These are phyloP conservation scores for Labrus mixtus DNA, from an alignment of 2,113 vertebrate species.

Conservation along the genomic window DNA sequence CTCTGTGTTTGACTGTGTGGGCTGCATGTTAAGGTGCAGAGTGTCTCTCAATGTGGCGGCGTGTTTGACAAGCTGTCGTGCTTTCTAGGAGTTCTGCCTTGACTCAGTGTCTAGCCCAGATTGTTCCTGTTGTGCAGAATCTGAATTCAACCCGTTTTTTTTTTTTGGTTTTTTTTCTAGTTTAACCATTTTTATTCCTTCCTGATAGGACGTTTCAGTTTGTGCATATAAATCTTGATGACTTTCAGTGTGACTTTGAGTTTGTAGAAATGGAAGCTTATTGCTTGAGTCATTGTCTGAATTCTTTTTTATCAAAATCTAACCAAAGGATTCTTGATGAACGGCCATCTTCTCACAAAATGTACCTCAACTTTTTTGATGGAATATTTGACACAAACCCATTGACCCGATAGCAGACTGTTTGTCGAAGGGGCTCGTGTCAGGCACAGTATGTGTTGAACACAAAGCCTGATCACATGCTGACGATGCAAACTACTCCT, in stretches of 20 bases:
- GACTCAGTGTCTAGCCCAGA: slow-evolving; percentile 53
- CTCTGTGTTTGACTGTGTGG: slow-evolving; percentile 24
- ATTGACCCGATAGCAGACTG: not conserved
- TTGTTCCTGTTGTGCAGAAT: not conserved
- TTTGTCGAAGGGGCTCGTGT: not conserved
- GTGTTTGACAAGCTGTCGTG: slow-evolving; percentile 45
- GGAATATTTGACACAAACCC: not conserved
- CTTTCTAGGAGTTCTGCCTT: slow-evolving; percentile 29
- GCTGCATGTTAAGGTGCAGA: slow-evolving; percentile 33
- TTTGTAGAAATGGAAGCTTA: too few relatives aligned
- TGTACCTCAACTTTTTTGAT: too few relatives aligned
- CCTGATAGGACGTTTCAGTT: too few relatives aligned
- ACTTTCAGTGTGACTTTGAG: too few relatives aligned
- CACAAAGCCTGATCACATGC: slow-evolving; percentile 2
- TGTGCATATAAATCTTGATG: too few relatives aligned
- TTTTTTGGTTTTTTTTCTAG: not conserved
- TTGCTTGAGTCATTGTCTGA: not conserved
- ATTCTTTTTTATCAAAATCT: not conserved
- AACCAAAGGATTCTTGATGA: not conserved
- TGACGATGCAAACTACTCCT: not conserved
- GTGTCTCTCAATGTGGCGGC: slow-evolving; percentile 6
- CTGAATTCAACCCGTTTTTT: not conserved
- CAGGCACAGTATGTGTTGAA: not conserved
- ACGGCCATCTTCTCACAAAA: too few relatives aligned
- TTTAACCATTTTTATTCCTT: too few relatives aligned